Percentiles rank a stretch among this genome's conserved stretches.
These are phyloP conservation scores for human DNA, from an alignment of 2,113 vertebrate species.

Conservation along the genomic window DNA sequence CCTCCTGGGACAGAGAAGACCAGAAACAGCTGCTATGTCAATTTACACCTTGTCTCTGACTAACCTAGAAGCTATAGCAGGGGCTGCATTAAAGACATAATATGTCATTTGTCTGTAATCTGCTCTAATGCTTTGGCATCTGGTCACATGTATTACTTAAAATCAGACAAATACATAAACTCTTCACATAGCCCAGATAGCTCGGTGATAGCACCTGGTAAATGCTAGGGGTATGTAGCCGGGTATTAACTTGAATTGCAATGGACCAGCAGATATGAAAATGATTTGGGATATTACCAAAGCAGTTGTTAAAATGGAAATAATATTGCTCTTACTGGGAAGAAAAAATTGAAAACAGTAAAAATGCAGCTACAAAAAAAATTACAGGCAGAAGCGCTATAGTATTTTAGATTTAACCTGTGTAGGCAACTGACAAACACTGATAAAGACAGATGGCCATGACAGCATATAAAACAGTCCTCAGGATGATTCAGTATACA, in stretches of 20 bases:
- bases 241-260: slow-evolving; percentile 59
- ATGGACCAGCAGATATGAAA: slow-evolving; percentile 49
- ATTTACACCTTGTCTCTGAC: neutral
- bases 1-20: neutral
- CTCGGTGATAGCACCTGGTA: neutral
- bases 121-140: neutral
- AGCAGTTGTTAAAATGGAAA: slow-evolving; percentile 66
- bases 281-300: slow-evolving; percentile 58
- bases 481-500: slow-evolving; percentile 65
- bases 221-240: neutral
- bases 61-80: neutral
- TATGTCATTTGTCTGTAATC: neutral
- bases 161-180: slow-evolving; percentile 33
- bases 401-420: slow-evolving; percentile 49
- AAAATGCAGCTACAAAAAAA: slow-evolving; percentile 63
- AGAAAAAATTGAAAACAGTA: slow-evolving; percentile 63
- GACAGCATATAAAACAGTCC: slow-evolving; percentile 45
- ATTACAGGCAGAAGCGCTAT: neutral
- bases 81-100: neutral
- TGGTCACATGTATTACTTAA: slow-evolving; percentile 32
- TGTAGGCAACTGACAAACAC: slow-evolving; percentile 68
- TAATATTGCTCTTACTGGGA: slow-evolving; percentile 54
- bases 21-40: neutral
- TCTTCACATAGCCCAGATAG: neutral
- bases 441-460: slow-evolving; percentile 44